Evolutionary conservation across 2,113 vertebrate species (phyloP).

Genomic region (Menidia beryllina): DNA sequence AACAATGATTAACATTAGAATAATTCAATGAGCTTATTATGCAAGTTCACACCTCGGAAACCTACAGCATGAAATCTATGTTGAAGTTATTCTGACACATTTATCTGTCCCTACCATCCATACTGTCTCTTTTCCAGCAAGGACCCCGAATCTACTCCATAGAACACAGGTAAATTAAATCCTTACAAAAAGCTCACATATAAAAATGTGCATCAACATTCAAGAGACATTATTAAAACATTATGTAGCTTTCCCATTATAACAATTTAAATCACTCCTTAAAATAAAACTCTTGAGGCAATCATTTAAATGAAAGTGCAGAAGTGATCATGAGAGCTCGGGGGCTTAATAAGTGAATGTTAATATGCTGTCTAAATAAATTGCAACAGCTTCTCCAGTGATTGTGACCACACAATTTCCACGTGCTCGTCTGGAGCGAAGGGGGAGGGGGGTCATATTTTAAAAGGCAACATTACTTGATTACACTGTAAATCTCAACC

Average conservation of each 20-base stretch:
- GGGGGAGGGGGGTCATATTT: constrained; percentile 31
- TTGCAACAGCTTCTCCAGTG: constrained; percentile 49
- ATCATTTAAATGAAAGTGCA: constrained; percentile 62
- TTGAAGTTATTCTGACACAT: too few species aligned
- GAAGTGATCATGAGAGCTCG: constrained; percentile 55
- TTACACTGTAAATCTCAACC: constrained; percentile 64
- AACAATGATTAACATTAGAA: too few species aligned
- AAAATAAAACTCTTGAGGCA: constrained; percentile 42
- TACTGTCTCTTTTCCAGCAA: too few species aligned
- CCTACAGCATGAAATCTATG: too few species aligned
- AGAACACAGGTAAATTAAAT: constrained; percentile 19
- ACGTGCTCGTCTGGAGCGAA: not conserved
- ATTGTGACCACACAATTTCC: constrained; percentile 56
- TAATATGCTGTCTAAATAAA: constrained; percentile 63
- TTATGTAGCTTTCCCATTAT: constrained; percentile 27
- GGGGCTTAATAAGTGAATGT: constrained; percentile 67
- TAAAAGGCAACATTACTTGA: constrained; percentile 59
- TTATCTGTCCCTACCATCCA: too few species aligned
- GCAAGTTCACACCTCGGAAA: too few species aligned
- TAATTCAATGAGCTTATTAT: too few species aligned
- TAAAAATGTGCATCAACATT: constrained; percentile 28
- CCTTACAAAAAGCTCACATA: constrained; percentile 16
- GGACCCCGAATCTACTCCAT: constrained; percentile 22
- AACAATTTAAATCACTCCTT: constrained; percentile 37
- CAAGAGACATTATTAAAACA: constrained; percentile 46